Percentiles rank a stretch among this genome's conserved stretches.
Evolutionary conservation across 2,888 invertebrate genomes (phyloP).

Genomic region (Seira sanloemensis): DNA sequence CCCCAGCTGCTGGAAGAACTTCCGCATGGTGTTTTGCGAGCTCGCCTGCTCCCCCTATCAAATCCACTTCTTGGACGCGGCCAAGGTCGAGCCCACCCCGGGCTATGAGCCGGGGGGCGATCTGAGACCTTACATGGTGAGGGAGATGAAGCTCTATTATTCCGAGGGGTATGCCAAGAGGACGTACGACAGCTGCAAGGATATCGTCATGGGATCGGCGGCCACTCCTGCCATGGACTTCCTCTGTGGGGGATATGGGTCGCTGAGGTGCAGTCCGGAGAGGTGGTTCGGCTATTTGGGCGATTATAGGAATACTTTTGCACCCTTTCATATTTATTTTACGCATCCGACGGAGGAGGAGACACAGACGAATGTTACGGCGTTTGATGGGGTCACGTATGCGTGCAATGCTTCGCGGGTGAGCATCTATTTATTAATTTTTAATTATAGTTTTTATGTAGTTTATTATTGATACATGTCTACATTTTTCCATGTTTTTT

Average conservation of each 20-base stretch:
- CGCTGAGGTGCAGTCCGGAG: conserved; percentile 79
- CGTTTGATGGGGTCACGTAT: conserved; percentile 58
- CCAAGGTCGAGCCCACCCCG: conserved; percentile 33
- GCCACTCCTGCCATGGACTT: conserved; percentile 85
- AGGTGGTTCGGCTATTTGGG: conserved; percentile 70
- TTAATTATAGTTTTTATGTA: no score
- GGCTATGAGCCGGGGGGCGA: conserved; percentile 18
- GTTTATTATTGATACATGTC: neutral
- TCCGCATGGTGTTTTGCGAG: conserved; percentile 86
- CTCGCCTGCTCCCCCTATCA: conserved; percentile 88
- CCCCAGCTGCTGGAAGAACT: conserved; percentile 87
- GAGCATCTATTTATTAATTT: neutral
- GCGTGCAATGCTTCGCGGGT: conserved; percentile 60
- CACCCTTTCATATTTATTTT: conserved; percentile 82
- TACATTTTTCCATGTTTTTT: conserved; percentile 73
- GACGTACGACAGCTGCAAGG: conserved; percentile 86
- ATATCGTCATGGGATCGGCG: conserved; percentile 85
- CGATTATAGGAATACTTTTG: conserved; percentile 60
- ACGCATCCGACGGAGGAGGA: conserved; percentile 68
- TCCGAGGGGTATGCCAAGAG: conserved; percentile 80
- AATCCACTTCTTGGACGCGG: conserved; percentile 78
- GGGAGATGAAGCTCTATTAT: conserved; percentile 39
- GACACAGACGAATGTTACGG: conserved; percentile 17
- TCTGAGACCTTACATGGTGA: conserved; percentile 20
- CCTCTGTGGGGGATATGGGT: conserved; percentile 83